Base-by-base conservation (phyloP, 2,888 invertebrate genomes). In the Drosophila paranaensis region DNA sequence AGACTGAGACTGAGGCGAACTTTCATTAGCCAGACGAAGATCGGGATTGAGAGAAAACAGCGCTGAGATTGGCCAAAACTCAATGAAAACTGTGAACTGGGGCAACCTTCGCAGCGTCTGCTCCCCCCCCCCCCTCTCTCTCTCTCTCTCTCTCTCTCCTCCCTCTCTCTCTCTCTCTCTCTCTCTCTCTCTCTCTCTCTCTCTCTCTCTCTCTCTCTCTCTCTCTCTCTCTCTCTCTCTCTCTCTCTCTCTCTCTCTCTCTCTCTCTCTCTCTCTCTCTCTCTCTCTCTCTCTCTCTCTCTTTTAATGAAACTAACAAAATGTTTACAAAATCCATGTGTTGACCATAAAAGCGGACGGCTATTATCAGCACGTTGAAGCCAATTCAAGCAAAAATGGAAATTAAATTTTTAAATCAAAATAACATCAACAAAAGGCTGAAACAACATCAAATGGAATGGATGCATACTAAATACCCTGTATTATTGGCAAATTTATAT, bases 41-140 rank as follows among this genome's bases (percentile, higher is more conserved):
- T 30, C 37, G 51, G 14, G 14, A 39, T 14, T 2, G 13, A 14
- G 13, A 39, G 39, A 6, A 20, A 43, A 11, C 45, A 10, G 25
- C 5, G 48, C 16, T 6, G 9, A 35, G 13, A 20, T 20, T 4
- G 20, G 3, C 20, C 46, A 53, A 57, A 46, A 30, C 50, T 35
- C 20, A 13, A 78, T 60, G 13, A 20, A 20, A 43, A 11, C 1
- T 81, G 82, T 71, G 81, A 82, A 64, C 70, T 71, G 65, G 62
- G 27, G 46, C 53, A 79, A 64, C 75, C 82, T 75, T 71, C 62
- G 51, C 27, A 20, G 20, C 20, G 20, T 20, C 20, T 20, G 20
- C 20, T 20, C 1, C 20, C 20, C 20, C 20, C 20, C 20, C 20
- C 2, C 1, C 2, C 20, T 20, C 20, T 1, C 20, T 20, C 20